Percentiles rank a stretch among this genome's conserved stretches.
phyloP scores from a whole-genome alignment of 2,797 vertebrate species.

The Fundulus diaphanus region DNA sequence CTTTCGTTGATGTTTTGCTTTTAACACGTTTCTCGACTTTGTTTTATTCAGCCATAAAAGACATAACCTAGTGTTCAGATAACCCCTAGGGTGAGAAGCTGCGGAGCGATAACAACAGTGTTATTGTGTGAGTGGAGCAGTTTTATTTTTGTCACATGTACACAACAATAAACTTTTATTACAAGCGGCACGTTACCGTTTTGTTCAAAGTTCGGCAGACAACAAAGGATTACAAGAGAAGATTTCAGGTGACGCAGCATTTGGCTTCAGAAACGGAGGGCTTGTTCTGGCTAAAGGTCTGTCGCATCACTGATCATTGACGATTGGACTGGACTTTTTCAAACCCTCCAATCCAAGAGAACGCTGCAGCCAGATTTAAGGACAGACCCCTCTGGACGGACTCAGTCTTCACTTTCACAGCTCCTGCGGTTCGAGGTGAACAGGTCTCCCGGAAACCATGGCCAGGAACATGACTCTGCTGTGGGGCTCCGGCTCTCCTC shows the following conservation, averaged over 20 bases:
- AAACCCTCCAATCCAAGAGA: conserved; percentile 28
- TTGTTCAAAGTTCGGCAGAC: background rate
- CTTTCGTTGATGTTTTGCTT: no score
- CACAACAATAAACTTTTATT: background rate
- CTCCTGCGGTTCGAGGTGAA: background rate
- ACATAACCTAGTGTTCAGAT: background rate
- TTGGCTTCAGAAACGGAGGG: background rate
- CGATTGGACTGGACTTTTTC: conserved; percentile 27
- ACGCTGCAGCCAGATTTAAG: conserved; percentile 27
- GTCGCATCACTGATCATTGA: conserved; percentile 12
- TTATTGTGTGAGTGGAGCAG: background rate
- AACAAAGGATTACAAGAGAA: background rate
- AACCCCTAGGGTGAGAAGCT: background rate
- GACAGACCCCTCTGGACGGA: background rate
- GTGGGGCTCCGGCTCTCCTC: conserved; percentile 80
- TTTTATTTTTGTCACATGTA: background rate
- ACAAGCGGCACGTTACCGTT: background rate
- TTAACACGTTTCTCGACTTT: background rate
- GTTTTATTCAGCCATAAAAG: background rate
- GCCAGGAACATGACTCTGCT: conserved; percentile 76
- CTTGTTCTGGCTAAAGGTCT: background rate
- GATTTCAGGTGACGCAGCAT: background rate
- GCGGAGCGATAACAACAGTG: background rate
- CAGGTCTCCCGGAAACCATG: conserved; percentile 46
- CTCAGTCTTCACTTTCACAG: background rate